These are phyloP conservation scores for Syndactyla subalaris DNA, from an alignment of 2,797 vertebrate species.

Conservation along the genomic window DNA sequence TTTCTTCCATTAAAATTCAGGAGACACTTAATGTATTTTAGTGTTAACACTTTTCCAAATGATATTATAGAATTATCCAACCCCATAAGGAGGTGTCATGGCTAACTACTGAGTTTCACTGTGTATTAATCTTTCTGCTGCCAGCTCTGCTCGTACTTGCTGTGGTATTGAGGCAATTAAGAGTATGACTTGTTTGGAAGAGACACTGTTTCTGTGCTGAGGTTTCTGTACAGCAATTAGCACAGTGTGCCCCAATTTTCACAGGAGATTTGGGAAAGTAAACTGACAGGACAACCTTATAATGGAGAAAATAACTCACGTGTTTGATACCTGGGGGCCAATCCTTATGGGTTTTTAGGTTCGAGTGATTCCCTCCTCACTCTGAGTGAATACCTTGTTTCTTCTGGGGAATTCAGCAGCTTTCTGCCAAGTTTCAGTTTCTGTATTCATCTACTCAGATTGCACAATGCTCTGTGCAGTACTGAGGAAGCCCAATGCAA, in stretches of 20 bases:
- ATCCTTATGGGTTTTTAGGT: neutral
- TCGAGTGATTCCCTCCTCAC: neutral
- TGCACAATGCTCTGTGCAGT: neutral
- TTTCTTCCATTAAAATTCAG: neutral
- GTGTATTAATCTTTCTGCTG: neutral
- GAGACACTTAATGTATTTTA: neutral
- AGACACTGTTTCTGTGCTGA: neutral
- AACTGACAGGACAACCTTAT: neutral
- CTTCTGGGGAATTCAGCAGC: neutral
- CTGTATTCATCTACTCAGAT: neutral
- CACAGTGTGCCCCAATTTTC: neutral
- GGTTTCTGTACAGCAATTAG: neutral
- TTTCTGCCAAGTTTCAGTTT: neutral
- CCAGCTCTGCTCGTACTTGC: neutral
- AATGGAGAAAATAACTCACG: neutral
- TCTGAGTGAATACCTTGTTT: neutral
- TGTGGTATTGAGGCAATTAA: neutral
- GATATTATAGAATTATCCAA: neutral
- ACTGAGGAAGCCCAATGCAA: neutral
- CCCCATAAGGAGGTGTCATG: accelerated
- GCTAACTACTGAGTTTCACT: neutral
- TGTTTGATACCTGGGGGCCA: neutral
- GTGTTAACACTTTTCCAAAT: neutral
- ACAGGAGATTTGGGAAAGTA: neutral
- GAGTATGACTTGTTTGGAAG: neutral